phyloP scores from a whole-genome alignment of 2,888 invertebrate genomes.

The Pteria penguin region DNA sequence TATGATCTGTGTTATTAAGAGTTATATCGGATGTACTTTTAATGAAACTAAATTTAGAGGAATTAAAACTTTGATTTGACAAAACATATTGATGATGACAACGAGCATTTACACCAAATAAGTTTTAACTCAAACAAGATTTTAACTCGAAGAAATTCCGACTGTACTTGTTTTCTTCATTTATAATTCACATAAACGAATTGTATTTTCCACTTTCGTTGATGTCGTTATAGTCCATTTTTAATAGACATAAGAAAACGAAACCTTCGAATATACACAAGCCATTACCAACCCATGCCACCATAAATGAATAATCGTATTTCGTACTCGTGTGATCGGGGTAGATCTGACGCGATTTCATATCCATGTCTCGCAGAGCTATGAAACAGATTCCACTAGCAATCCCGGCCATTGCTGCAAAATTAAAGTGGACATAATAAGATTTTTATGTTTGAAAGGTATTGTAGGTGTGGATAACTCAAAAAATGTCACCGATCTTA shows the following conservation, averaged over 20 bases:
- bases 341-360: constrained; percentile 51
- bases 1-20: too few relatives aligned
- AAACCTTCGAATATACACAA: constrained; percentile 62
- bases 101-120: too few relatives aligned
- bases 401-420: constrained; percentile 68
- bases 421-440: background rate
- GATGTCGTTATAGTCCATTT: constrained; percentile 62
- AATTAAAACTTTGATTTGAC: too few relatives aligned
- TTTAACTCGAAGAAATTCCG: too few relatives aligned
- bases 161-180: too few relatives aligned
- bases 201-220: constrained; percentile 56
- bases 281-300: constrained; percentile 66
- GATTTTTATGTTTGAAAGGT: background rate
- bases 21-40: too few relatives aligned
- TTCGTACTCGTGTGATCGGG: constrained; percentile 42
- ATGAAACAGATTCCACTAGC: constrained; percentile 71
- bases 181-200: constrained; percentile 25
- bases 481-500: too few relatives aligned
- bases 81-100: too few relatives aligned
- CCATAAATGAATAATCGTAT: constrained; percentile 70
- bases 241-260: constrained; percentile 62
- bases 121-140: too few relatives aligned
- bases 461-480: too few relatives aligned
- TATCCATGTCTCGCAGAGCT: constrained; percentile 65
- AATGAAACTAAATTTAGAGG: too few relatives aligned